Evolutionary conservation across 2,113 vertebrate species (phyloP).

Genomic region (Sebastes fasciatus): DNA sequence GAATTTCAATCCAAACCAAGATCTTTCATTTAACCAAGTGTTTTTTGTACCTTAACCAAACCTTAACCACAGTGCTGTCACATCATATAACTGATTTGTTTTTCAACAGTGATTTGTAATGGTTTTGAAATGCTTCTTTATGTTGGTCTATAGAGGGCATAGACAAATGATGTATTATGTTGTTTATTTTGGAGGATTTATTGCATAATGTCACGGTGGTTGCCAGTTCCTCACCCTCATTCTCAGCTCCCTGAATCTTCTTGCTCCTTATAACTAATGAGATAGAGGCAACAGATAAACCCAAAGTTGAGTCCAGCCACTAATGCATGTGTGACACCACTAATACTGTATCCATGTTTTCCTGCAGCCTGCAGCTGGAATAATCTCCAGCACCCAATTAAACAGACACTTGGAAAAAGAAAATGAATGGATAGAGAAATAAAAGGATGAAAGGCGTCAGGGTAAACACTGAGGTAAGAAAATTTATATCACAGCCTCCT

Average conservation of each 20-base stretch:
- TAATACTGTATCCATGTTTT: neutral
- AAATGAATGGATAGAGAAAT: slow-evolving; percentile 1
- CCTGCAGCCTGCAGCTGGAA: neutral
- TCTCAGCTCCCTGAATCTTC: neutral
- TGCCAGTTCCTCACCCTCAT: neutral
- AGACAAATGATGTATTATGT: neutral
- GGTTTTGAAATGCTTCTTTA: neutral
- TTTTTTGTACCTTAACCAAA: neutral
- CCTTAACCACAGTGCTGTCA: neutral
- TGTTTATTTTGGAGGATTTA: neutral
- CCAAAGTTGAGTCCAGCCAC: neutral
- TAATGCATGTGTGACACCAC: neutral
- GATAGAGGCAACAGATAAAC: neutral
- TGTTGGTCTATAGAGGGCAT: neutral
- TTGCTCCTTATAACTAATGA: neutral
- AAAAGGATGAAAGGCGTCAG: slow-evolving; percentile 1
- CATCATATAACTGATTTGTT: neutral
- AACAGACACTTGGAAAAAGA: slow-evolving; percentile 26
- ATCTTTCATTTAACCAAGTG: neutral
- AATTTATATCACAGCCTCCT: neutral
- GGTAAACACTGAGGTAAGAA: slow-evolving; percentile 1
- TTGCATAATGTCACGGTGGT: neutral
- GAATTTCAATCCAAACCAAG: neutral
- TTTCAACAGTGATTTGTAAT: neutral
- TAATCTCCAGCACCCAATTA: neutral